Conservation (phyloP, 2,113 vertebrate species). For the Alectura lathami region DNA sequence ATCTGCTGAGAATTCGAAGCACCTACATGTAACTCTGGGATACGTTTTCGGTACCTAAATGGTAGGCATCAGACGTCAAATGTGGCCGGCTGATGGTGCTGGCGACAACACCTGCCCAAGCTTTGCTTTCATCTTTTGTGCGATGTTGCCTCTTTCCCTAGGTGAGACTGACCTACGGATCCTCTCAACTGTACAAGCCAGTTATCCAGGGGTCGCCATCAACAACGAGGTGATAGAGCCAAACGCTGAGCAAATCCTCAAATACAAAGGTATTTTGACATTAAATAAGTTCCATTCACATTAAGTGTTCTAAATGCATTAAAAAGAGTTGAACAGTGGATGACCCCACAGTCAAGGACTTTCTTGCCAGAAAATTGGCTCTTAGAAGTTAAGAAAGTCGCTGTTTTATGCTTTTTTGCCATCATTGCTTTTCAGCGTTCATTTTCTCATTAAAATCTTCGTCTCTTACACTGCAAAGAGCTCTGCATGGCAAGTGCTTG, state of each 20-base stretch:
- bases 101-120: neutral
- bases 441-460: neutral
- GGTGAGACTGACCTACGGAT: constrained; percentile 87
- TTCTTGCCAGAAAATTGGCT: neutral
- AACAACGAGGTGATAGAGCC: constrained; percentile 84
- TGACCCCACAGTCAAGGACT: neutral
- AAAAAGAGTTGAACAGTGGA: neutral
- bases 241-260: constrained; percentile 77
- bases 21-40: neutral
- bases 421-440: neutral
- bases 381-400: neutral
- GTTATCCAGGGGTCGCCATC: constrained; percentile 75
- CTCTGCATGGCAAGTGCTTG: neutral
- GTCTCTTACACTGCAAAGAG: neutral
- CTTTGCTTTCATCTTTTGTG: neutral
- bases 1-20: neutral
- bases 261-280: constrained; percentile 85
- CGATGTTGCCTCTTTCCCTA: constrained; percentile 44
- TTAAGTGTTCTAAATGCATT: neutral
- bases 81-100: neutral
- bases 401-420: neutral
- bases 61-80: neutral
- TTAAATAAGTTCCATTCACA: neutral
- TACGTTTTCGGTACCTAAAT: neutral
- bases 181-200: constrained; percentile 78